Evolutionary conservation across 2,888 invertebrate genomes (phyloP).

Genomic region (Cerceris ruficornis): DNA sequence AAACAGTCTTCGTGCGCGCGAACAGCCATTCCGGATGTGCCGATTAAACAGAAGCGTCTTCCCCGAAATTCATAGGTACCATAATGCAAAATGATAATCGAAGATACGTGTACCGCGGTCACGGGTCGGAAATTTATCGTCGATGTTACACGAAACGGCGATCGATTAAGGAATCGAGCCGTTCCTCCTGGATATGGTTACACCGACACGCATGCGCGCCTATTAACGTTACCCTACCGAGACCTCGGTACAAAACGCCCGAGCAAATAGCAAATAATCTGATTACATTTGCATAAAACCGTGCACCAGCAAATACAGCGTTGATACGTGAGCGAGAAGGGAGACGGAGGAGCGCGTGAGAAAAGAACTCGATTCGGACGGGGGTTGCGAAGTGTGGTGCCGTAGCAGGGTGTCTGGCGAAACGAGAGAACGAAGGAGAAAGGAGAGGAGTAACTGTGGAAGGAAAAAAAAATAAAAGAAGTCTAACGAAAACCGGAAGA

Average conservation of each 20-base stretch:
- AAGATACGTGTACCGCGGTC: slow-evolving; percentile 48
- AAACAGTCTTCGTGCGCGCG: neutral
- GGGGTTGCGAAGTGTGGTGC: slow-evolving; percentile 20
- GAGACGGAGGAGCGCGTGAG: slow-evolving; percentile 2
- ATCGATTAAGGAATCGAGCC: slow-evolving; percentile 62
- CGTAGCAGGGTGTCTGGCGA: slow-evolving; percentile 3
- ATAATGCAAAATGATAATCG: slow-evolving; percentile 47
- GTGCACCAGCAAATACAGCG: slow-evolving; percentile 53
- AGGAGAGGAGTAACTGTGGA: neutral
- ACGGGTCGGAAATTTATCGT: slow-evolving; percentile 48
- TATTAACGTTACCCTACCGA: slow-evolving; percentile 45
- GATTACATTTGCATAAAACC: slow-evolving; percentile 76
- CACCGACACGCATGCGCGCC: slow-evolving; percentile 50
- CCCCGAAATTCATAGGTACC: slow-evolving; percentile 20
- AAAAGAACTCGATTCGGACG: slow-evolving; percentile 6
- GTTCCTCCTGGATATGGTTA: slow-evolving; percentile 27
- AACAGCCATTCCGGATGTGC: neutral
- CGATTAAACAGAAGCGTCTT: slow-evolving; percentile 25
- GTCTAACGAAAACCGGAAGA: slow-evolving; percentile 55
- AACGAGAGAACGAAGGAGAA: neutral
- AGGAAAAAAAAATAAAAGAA: slow-evolving; percentile 48
- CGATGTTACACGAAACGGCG: slow-evolving; percentile 42
- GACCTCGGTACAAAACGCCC: slow-evolving; percentile 56
- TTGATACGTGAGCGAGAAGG: slow-evolving; percentile 56
- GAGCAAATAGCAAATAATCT: slow-evolving; percentile 72